Percentiles rank a stretch among this genome's conserved stretches.
These are phyloP conservation scores for Chiloscyllium punctatum DNA, from an alignment of 2,797 vertebrate species.

Conservation along the genomic window DNA sequence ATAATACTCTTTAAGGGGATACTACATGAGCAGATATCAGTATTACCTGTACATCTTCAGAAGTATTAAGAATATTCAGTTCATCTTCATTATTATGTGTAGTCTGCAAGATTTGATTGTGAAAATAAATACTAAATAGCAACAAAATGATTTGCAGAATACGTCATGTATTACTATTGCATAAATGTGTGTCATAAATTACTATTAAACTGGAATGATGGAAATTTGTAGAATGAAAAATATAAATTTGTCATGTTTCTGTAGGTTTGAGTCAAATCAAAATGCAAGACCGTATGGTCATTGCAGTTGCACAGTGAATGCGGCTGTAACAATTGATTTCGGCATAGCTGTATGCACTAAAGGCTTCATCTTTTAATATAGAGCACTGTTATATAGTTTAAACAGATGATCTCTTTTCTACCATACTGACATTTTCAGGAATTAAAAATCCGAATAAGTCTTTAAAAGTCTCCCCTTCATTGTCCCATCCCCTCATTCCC, in stretches of 20 bases:
- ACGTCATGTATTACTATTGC: background rate
- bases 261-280: background rate
- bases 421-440: background rate
- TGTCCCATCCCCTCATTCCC: background rate
- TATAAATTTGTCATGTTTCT: background rate
- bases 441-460: background rate
- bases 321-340: background rate
- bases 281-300: background rate
- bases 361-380: background rate
- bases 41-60: slow-evolving; percentile 33
- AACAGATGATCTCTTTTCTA: background rate
- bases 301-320: background rate
- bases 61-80: slow-evolving; percentile 3
- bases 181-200: background rate
- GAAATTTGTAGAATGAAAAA: background rate
- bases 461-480: background rate
- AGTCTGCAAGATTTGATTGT: background rate
- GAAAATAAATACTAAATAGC: slow-evolving; percentile 14
- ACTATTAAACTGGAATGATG: background rate
- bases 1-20: background rate
- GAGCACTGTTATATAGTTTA: background rate
- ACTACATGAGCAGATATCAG: background rate
- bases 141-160: background rate
- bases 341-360: background rate
- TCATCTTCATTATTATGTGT: slow-evolving; percentile 11